Evolutionary conservation across 1,140 invertebrate genomes (phyloP).

Genomic region (Phortica variegata): DNA sequence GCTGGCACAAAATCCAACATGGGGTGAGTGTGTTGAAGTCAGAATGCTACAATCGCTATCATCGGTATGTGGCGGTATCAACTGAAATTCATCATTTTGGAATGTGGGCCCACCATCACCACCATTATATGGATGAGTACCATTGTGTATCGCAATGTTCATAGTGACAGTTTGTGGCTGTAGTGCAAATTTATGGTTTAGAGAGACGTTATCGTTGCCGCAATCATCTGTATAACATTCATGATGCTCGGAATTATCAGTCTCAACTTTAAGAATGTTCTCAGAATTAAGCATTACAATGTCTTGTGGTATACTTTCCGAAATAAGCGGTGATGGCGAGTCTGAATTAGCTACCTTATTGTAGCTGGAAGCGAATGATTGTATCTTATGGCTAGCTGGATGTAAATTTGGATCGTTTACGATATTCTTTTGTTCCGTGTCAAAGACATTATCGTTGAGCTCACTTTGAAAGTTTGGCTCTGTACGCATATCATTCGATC

Average conservation of each 20-base stretch:
- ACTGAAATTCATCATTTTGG: constrained; percentile 40
- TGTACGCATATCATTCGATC: constrained; percentile 17
- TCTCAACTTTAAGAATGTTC: not conserved
- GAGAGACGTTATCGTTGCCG: constrained; percentile 25
- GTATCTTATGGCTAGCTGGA: constrained; percentile 48
- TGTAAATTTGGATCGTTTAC: constrained; percentile 52
- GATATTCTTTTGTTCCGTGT: constrained; percentile 44
- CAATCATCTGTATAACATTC: constrained; percentile 39
- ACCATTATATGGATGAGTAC: constrained; percentile 29
- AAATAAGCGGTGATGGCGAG: not conserved
- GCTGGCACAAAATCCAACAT: constrained; percentile 30
- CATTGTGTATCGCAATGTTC: constrained; percentile 51
- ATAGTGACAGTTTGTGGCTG: constrained; percentile 45
- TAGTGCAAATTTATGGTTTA: constrained; percentile 23
- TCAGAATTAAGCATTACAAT: not conserved
- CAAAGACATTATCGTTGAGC: constrained; percentile 31
- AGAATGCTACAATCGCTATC: constrained; percentile 46
- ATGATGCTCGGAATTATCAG: constrained; percentile 17
- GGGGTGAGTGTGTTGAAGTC: constrained; percentile 43
- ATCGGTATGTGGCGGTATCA: constrained; percentile 38
- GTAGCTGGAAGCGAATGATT: constrained; percentile 23
- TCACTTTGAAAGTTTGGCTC: constrained; percentile 15
- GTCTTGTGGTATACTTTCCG: no score
- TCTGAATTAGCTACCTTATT: not conserved
- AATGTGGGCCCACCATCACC: constrained; percentile 34